Percentiles rank a stretch among this genome's conserved stretches.
Conservation (phyloP, 2,888 invertebrate species). For the Ophraella communa region DNA sequence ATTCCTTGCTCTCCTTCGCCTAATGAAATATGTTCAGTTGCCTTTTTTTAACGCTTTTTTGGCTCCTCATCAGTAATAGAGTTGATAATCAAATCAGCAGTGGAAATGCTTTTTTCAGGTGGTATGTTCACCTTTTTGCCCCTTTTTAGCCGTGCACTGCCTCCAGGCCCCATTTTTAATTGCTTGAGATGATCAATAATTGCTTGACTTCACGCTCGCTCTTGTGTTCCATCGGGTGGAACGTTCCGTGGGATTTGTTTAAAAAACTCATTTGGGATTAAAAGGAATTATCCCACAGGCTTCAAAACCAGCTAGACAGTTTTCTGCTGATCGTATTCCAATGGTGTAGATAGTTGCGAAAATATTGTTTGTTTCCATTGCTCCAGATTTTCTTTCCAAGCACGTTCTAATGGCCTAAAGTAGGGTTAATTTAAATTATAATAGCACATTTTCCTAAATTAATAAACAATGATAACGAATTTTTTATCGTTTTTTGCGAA, state of each 20-base stretch:
- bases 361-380: not conserved
- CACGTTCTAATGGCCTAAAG: not conserved
- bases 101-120: not conserved
- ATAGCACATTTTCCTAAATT: too few relatives aligned
- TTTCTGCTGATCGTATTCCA: not conserved
- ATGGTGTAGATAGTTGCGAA: not conserved
- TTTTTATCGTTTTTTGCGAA: too few relatives aligned
- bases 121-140: not conserved
- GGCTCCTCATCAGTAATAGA: not conserved
- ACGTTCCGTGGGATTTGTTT: not conserved
- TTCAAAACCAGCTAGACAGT: not conserved
- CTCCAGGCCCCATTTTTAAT: too few relatives aligned
- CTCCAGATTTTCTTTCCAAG: not conserved
- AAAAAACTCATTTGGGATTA: not conserved
- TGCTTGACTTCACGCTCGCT: too few relatives aligned
- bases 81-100: not conserved
- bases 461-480: too few relatives aligned
- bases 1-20: not conserved
- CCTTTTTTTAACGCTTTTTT: not conserved
- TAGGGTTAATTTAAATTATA: too few relatives aligned
- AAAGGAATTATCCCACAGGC: not conserved
- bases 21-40: not conserved
- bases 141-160: not conserved
- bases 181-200: too few relatives aligned
- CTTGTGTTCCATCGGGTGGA: too few relatives aligned